Evolutionary conservation across 2,888 invertebrate species (phyloP), one percentile per base, ranked within the genome.

Genomic region (Alviniconcha strummeri): DNA sequence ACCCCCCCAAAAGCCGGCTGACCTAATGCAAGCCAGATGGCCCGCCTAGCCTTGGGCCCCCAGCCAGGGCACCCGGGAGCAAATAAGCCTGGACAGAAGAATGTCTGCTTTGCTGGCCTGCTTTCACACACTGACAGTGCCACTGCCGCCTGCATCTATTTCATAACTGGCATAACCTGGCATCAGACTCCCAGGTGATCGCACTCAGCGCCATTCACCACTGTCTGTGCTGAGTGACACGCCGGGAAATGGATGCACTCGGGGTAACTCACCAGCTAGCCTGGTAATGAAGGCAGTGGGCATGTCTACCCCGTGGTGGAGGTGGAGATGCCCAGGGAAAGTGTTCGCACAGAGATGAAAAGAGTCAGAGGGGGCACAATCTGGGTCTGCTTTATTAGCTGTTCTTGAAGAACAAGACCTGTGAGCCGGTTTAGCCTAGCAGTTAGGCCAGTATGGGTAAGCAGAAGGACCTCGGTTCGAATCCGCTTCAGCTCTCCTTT

Each of bases 161-260:
- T 69, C 80, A 80, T 69, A 67, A 60, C 69, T n/a, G 80, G 80
- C 54, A 80, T 79, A 79, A 54, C 52, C 80, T 69, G 67, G 67
- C 80, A 69, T 81, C 71, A 19, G 55, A 55, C 77, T 13, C 64
- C 64, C 52, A 52, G 78, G 13, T 60, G 15, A n/a, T 69, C n/a
- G 69, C 69, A 69, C 69, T 69, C 64, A 64, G 15, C 64, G 9
- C n/a, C 69, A 69, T n/a, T 69, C 15, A 15, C n/a, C 13, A 69
- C n/a, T 6, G 36, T 54, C 13, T 36, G 13, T 52, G 36, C 74
- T 36, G 11, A 11, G 74, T 11, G 74, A 74, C 74, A 74, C 52
- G 5, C 8, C 11, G 19, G 19, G 36, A 11, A 74, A 74, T 54
- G 74, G 52, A 74, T 74, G 74, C 52, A 5, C 36, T 36, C 8